phyloP scores from a whole-genome alignment of 2,797 vertebrate species.

The Huso huso region DNA sequence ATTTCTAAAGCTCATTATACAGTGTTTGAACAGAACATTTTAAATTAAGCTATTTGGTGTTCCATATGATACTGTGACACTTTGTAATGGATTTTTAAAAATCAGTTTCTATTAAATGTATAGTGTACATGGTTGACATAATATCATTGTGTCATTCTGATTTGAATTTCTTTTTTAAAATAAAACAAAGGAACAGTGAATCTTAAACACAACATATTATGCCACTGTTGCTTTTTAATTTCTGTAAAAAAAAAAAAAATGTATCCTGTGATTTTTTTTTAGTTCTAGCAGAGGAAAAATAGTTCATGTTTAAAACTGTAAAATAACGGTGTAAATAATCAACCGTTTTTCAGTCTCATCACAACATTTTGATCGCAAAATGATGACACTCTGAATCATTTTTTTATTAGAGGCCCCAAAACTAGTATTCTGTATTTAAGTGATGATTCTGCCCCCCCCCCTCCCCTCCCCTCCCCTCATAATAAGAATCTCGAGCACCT shows the following conservation, averaged over 20 bases:
- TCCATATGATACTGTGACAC: too few relatives aligned
- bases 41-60: too few relatives aligned
- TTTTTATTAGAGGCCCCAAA: constrained; percentile 52
- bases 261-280: neutral
- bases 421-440: constrained; percentile 64
- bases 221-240: too few relatives aligned
- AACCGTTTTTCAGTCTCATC: constrained; percentile 28
- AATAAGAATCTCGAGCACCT: constrained; percentile 71
- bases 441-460: constrained; percentile 65
- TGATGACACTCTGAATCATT: constrained; percentile 53
- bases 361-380: constrained; percentile 40
- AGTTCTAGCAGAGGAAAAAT: neutral
- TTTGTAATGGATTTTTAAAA: too few relatives aligned
- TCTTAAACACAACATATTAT: constrained; percentile 6
- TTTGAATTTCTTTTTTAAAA: constrained; percentile 12
- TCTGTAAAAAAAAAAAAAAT: too few relatives aligned
- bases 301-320: neutral
- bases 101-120: too few relatives aligned
- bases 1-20: too few relatives aligned
- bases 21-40: too few relatives aligned
- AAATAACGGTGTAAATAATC: constrained; percentile 21
- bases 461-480: constrained; percentile 51
- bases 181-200: neutral
- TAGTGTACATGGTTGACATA: too few relatives aligned
- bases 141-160: too few relatives aligned